Evolutionary conservation across 2,888 invertebrate genomes (phyloP).

Genomic region (Apamea monoglypha): DNA sequence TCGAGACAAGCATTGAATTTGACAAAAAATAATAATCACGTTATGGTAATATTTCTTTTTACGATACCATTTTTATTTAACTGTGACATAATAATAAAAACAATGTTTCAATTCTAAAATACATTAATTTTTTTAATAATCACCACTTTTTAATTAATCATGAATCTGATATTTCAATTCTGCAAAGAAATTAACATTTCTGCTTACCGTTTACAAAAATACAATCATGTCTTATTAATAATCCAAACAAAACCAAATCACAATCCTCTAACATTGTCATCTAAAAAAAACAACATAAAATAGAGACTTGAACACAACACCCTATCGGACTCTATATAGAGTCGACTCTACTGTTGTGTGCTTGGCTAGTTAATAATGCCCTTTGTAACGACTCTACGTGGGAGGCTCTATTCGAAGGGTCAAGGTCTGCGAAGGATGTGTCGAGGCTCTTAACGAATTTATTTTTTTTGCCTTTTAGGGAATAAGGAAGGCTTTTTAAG

Average conservation of each 20-base stretch:
- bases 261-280: neutral
- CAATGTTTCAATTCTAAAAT: neutral
- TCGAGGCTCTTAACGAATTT: slow-evolving; percentile 51
- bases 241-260: neutral
- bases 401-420: slow-evolving; percentile 59
- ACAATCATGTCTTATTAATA: neutral
- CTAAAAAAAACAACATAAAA: slow-evolving; percentile 5
- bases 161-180: no score
- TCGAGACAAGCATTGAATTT: neutral
- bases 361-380: slow-evolving; percentile 69
- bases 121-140: no score
- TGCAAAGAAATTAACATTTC: neutral
- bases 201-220: neutral
- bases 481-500: slow-evolving; percentile 21
- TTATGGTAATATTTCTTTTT: neutral
- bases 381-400: slow-evolving; percentile 68
- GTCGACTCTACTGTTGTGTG: slow-evolving; percentile 51
- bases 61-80: neutral
- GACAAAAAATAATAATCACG: neutral
- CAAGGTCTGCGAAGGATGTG: slow-evolving; percentile 66
- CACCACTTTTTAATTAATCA: neutral
- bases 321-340: slow-evolving; percentile 24
- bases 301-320: slow-evolving; percentile 1
- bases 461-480: slow-evolving; percentile 10
- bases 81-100: neutral